A percentile compares a stretch with the other conserved stretches of the same genome.
phyloP scores from a whole-genome alignment of 2,113 vertebrate genomes.

The Pterocles gutturalis region DNA sequence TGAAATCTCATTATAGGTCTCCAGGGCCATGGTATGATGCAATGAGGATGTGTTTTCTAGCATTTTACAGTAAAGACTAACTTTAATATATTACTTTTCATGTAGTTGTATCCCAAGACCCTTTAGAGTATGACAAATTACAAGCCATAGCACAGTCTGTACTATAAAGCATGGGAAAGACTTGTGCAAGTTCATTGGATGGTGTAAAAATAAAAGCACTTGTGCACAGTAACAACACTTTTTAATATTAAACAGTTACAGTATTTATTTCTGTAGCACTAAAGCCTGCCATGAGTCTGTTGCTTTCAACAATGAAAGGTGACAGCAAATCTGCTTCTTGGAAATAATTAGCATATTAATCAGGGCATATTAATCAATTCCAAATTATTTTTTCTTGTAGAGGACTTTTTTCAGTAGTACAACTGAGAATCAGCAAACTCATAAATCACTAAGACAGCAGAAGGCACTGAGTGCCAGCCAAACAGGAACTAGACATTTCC shows the following conservation, averaged over 20 bases:
- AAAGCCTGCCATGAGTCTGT: background rate
- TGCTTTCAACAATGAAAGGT: background rate
- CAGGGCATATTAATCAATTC: conserved; percentile 23
- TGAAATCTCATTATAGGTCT: background rate
- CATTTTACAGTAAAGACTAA: background rate
- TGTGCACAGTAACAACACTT: background rate
- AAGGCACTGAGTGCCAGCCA: background rate
- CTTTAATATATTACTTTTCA: conserved; percentile 13
- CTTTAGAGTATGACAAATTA: background rate
- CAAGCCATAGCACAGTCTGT: background rate
- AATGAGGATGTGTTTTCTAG: background rate
- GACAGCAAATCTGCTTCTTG: conserved; percentile 12
- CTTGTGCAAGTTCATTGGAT: conserved; percentile 20
- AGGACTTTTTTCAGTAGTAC: background rate
- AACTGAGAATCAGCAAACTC: conserved; percentile 27
- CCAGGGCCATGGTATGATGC: background rate
- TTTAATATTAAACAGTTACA: background rate
- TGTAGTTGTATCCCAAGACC: background rate
- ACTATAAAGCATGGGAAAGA: conserved; percentile 34
- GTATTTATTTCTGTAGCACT: background rate
- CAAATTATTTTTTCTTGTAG: conserved; percentile 23
- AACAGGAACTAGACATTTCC: background rate
- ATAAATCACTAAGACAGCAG: conserved; percentile 53
- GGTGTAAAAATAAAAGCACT: conserved; percentile 28
- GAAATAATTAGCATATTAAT: conserved; percentile 44